Conservation (phyloP, 2,888 invertebrate genomes). For the Horisme vitalbata region DNA sequence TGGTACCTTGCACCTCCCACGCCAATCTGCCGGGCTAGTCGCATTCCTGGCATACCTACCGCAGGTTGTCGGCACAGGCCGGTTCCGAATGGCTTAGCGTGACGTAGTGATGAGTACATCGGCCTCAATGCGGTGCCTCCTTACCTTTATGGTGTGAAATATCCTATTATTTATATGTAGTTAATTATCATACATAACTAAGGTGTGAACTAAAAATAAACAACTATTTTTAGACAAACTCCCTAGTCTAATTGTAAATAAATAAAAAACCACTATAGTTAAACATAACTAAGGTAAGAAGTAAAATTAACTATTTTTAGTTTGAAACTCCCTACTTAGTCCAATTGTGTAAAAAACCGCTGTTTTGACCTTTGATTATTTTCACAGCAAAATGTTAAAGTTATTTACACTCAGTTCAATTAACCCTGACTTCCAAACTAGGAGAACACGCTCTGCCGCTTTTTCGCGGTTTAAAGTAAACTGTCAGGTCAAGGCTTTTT, state of each 20-base stretch:
- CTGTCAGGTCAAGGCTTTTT: not conserved
- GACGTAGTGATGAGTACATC: conserved; percentile 68
- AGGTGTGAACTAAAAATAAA: too few species aligned
- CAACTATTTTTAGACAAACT: too few species aligned
- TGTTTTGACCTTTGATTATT: not conserved
- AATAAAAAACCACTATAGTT: too few species aligned
- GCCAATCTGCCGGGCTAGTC: conserved; percentile 66
- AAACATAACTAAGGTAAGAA: too few species aligned
- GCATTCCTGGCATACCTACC: conserved; percentile 74
- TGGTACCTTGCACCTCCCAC: conserved; percentile 68
- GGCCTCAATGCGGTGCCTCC: conserved; percentile 39
- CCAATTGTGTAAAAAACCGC: too few species aligned
- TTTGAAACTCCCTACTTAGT: too few species aligned
- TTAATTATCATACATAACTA: too few species aligned
- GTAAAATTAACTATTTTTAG: too few species aligned
- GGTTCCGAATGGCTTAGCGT: conserved; percentile 67
- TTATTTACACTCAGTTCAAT: too few species aligned
- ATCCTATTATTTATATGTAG: too few species aligned
- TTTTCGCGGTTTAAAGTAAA: conserved; percentile 3
- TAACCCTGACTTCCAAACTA: conserved; percentile 7
- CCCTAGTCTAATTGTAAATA: too few species aligned
- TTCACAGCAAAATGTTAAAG: conserved; percentile 2
- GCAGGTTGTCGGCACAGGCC: conserved; percentile 76
- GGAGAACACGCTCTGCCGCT: conserved; percentile 6
- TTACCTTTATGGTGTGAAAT: conserved; percentile 8